Base-by-base conservation (phyloP, 1,140 invertebrate genomes). In the Anadara kagoshimensis region DNA sequence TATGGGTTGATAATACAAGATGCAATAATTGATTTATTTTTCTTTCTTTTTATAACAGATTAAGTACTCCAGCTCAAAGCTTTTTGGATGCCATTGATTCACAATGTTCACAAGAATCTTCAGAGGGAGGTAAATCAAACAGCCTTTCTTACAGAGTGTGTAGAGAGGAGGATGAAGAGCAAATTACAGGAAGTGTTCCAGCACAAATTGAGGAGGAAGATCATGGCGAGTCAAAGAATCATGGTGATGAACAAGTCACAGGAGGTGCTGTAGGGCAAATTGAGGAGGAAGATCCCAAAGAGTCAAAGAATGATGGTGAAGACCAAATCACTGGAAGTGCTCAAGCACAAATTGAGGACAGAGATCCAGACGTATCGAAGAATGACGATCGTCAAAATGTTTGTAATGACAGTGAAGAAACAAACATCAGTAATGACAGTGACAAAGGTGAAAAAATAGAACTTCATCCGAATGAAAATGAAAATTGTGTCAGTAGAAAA, bases 61-160 rank as follows among this genome's bases (percentile, higher is more conserved):
- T 71, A 22, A 63, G 59, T 22, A 71, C 69, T 14, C 73, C 75
- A 29, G 54, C 47, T 24, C 69, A 76, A 24, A 80, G 78, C 70
- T 69, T 80, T 12, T 61, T 80, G 20, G 75, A 64, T 36, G 78
- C 78, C 41, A 71, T 80, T 11, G 68, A 76, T 61, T 77, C 73
- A 0, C 56, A 54, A 18, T 53, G 64, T 14, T 24, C 18, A 10
- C 63, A 51, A 24, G 69, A 72, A 36, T 36, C 49, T 14, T 53
- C 66, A 24, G 36, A 58, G 16, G 57, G 67, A 22, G 24, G 45
- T n/a, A 16, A 59, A 53, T 12, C 36, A 22, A 68, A 75, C 61
- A 41, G 44, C 16, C 18, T 70, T 26, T 54, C 63, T 49, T 57
- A 54, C 24, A 47, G 78, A 63, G 68, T 76, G 22, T 73, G 70